Conservation (phyloP, 2,797 vertebrate genomes). For the Buceros bicornis region DNA sequence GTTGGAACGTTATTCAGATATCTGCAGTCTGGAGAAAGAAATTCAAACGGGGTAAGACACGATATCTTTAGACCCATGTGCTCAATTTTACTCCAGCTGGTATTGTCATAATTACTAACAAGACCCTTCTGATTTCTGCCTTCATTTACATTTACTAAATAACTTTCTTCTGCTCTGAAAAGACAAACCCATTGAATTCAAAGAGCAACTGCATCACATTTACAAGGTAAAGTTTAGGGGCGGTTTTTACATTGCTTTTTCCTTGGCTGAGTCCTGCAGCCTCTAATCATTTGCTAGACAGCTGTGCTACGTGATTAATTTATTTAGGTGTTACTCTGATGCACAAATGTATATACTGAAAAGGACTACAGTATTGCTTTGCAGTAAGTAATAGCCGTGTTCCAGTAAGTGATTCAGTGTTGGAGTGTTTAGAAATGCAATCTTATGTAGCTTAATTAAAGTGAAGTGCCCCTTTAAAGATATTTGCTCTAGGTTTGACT, state of each 20-base stretch:
- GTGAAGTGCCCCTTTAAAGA: slow-evolving; percentile 60
- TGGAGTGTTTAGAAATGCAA: slow-evolving; percentile 62
- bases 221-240: background rate
- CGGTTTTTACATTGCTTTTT: slow-evolving; percentile 17
- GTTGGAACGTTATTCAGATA: background rate
- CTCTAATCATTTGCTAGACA: slow-evolving; percentile 55
- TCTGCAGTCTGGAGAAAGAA: background rate
- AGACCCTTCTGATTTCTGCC: background rate
- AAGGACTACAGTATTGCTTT: slow-evolving; percentile 69
- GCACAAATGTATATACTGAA: slow-evolving; percentile 66
- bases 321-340: slow-evolving; percentile 71
- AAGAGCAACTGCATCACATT: background rate
- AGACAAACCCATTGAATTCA: background rate
- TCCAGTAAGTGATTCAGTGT: slow-evolving; percentile 69
- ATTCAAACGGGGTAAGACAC: background rate
- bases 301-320: slow-evolving; percentile 68
- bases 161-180: background rate
- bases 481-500: slow-evolving; percentile 54
- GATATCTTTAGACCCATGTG: background rate
- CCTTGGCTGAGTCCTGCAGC: background rate
- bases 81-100: background rate
- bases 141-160: background rate
- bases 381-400: slow-evolving; percentile 68
- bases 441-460: slow-evolving; percentile 75
- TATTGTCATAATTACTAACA: background rate